Conservation (phyloP, 2,888 invertebrate species). For the Kuschelorhynchus macadamiae region DNA sequence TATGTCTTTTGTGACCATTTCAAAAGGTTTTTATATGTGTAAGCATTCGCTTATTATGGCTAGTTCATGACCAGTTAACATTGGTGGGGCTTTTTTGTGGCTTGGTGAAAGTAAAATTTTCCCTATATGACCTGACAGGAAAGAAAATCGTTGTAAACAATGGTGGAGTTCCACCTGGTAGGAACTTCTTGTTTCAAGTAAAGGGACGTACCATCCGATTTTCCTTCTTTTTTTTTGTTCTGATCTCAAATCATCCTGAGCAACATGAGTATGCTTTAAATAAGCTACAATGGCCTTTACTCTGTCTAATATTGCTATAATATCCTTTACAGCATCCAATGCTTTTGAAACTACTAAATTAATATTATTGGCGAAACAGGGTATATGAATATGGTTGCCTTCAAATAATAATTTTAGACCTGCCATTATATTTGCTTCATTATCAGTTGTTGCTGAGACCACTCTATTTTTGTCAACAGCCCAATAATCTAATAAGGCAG, state of each 20-base stretch:
- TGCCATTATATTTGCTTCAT: slow-evolving; percentile 17
- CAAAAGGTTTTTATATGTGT: slow-evolving; percentile 7
- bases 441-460: slow-evolving; percentile 18
- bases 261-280: slow-evolving; percentile 16
- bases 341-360: slow-evolving; percentile 16
- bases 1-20: slow-evolving; percentile 15
- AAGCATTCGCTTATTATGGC: slow-evolving; percentile 14
- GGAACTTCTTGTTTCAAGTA: no score
- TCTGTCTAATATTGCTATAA: not conserved
- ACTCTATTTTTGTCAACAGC: slow-evolving; percentile 2
- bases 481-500: not conserved
- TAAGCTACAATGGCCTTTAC: slow-evolving; percentile 20
- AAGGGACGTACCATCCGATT: slow-evolving; percentile 13
- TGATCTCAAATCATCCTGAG: slow-evolving; percentile 16
- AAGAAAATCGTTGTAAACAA: slow-evolving; percentile 19
- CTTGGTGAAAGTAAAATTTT: no score
- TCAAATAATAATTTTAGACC: slow-evolving; percentile 8
- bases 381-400: not conserved
- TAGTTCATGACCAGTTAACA: slow-evolving; percentile 16
- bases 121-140: no score
- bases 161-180: slow-evolving; percentile 19
- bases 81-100: slow-evolving; percentile 21
- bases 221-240: slow-evolving; percentile 22
- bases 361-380: slow-evolving; percentile 16
- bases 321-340: not conserved